Evolutionary conservation across 2,113 vertebrate genomes (phyloP), one percentile per base, ranked within the genome.

Genomic region (Lepidiolamprologus cunningtoni): DNA sequence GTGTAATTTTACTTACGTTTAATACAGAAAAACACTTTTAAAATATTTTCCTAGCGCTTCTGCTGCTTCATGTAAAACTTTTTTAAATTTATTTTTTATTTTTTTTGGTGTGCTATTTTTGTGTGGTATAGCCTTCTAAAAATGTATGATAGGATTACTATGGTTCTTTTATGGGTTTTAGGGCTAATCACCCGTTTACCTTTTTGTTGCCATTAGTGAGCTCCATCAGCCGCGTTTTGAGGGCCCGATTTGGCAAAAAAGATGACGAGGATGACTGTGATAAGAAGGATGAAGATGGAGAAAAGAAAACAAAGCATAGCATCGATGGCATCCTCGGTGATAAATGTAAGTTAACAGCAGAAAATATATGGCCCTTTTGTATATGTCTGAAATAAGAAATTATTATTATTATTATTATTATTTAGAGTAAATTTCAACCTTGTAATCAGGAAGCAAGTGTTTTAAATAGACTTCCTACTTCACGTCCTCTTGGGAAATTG

Each of bases 171-270:
- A 91, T 94, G 94, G 92, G 86, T 93, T 93, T 93, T 88, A 92
- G 92, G 87, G 91, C 94, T 96, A 95, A 96, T 95, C 95, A 93
- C 90, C 92, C 92, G 82, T 95, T 91, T 95, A 91, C 89, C 91
- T 94, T 94, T 92, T 89, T 95, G 95, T 93, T 89, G 93, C 94
- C 94, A 93, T 98, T 97, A 99, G 99, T 99, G 97, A 99, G 99
- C 96, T 99, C 99, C 96, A 99, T 99, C 97, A 99, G 99, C 97
- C 98, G 99, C 55, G 98, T 99, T 96, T 98, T 99, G 96, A 97
- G 99, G 97, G 98, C 99, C 96, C 98, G 99, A 95, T 99, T 99
- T 97, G 99, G 99, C 97, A 99, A 99, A 97, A 99, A 98, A 94
- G 99, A 99, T 96, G 98, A 99, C 84, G 98, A 99, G 33, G 97